phyloP scores from a whole-genome alignment of 2,888 invertebrate species.

The Zonitis immaculata region DNA sequence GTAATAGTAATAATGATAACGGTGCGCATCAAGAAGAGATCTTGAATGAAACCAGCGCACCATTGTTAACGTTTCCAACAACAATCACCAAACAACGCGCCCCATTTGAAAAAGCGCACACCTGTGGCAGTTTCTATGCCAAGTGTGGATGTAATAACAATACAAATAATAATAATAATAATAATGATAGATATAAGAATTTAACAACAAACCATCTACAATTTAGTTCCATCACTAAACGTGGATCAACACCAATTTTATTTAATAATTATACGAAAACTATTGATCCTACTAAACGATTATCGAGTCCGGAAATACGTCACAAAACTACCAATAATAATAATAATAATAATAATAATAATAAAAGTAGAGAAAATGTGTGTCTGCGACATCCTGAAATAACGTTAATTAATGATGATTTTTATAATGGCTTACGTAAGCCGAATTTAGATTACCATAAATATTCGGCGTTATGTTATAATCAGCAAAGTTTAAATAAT shows the following conservation, averaged over 20 bases:
- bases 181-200: conserved; percentile 1
- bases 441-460: conserved; percentile 39
- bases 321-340: conserved; percentile 19
- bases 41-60: conserved; percentile 18
- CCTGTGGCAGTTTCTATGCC: conserved; percentile 49
- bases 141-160: conserved; percentile 46
- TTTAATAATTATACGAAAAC: conserved; percentile 12
- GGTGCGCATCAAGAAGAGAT: conserved; percentile 1
- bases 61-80: conserved; percentile 13
- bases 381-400: conserved; percentile 46
- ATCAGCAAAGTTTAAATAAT: not conserved
- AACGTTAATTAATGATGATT: conserved; percentile 33
- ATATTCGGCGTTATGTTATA: conserved; percentile 35
- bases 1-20: not conserved
- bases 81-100: conserved; percentile 23
- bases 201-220: conserved; percentile 1
- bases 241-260: conserved; percentile 18
- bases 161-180: conserved; percentile 10
- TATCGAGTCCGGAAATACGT: conserved; percentile 36
- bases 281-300: conserved; percentile 25
- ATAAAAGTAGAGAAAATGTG: conserved; percentile 29
- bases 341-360: conserved; percentile 20
- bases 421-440: conserved; percentile 32
- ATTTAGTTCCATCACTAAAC: conserved; percentile 20
- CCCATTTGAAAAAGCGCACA: conserved; percentile 43